Percentiles rank a stretch among this genome's conserved stretches.
phyloP scores from a whole-genome alignment of 1,140 invertebrate species.

The Archegozetes longisetosus region DNA sequence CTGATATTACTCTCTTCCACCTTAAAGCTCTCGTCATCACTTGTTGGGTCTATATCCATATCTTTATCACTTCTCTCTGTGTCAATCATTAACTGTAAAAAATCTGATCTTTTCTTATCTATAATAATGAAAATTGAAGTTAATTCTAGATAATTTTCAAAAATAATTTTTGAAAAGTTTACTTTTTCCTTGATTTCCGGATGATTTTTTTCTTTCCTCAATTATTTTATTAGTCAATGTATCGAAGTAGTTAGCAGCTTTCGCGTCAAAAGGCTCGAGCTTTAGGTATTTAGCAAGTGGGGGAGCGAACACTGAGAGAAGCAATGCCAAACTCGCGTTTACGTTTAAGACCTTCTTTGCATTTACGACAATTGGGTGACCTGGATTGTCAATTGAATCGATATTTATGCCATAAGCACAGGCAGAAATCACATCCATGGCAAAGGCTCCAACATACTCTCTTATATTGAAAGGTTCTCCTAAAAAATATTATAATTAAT shows the following conservation, averaged over 20 bases:
- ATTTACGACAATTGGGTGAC: constrained; percentile 27
- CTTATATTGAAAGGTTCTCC: constrained; percentile 20
- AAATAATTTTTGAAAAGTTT: neutral
- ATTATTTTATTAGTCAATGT: constrained; percentile 12
- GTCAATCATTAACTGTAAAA: neutral
- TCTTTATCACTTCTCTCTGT: neutral
- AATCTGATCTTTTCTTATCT: neutral
- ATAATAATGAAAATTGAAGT: neutral
- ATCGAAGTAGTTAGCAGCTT: constrained; percentile 11
- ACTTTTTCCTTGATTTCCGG: neutral
- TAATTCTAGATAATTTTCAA: neutral
- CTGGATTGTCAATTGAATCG: constrained; percentile 35
- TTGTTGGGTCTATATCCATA: neutral
- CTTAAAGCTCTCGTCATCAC: neutral
- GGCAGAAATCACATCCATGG: constrained; percentile 41
- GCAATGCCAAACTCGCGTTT: constrained; percentile 2
- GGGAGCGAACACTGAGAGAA: neutral
- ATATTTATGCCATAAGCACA: constrained; percentile 39
- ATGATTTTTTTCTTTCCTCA: neutral
- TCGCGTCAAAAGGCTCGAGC: neutral
- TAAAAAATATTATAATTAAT: neutral
- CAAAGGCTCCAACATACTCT: constrained; percentile 28
- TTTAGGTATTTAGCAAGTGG: constrained; percentile 1
- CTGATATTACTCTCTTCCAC: too few relatives aligned
- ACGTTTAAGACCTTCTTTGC: constrained; percentile 21